Percentiles rank a stretch among this genome's conserved stretches.
phyloP scores from a whole-genome alignment of 2,113 vertebrate genomes.

The Murina feae region DNA sequence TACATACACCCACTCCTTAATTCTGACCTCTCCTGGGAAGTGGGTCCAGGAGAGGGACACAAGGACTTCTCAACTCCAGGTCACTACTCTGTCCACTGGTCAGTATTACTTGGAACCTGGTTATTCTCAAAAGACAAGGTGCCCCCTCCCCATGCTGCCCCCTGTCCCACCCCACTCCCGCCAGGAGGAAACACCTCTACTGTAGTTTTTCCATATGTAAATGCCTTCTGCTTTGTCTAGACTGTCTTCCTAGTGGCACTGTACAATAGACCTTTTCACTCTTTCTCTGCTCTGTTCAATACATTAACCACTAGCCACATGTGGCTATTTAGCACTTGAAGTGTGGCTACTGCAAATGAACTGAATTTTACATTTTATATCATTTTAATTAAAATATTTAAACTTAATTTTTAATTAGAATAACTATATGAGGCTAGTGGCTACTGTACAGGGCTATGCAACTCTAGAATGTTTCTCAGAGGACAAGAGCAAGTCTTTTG shows the following conservation, averaged over 20 bases:
- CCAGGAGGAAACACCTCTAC: neutral
- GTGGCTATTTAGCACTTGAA: neutral
- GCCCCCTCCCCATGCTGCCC: neutral
- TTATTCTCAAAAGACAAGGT: neutral
- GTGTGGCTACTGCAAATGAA: neutral
- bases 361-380: neutral
- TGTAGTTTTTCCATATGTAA: neutral
- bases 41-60: neutral
- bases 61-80: neutral
- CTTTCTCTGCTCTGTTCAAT: neutral
- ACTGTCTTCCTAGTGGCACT: neutral
- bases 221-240: neutral
- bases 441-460: neutral
- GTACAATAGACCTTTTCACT: neutral
- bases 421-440: neutral
- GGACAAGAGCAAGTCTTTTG: neutral
- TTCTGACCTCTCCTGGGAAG: neutral
- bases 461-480: conserved; percentile 25
- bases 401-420: neutral
- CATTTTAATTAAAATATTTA: neutral
- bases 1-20: neutral
- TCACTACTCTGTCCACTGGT: neutral
- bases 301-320: neutral
- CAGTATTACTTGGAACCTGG: neutral
- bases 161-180: neutral